Evolutionary conservation across 1,140 invertebrate genomes (phyloP).

Genomic region (Sycophaga agraensis): DNA sequence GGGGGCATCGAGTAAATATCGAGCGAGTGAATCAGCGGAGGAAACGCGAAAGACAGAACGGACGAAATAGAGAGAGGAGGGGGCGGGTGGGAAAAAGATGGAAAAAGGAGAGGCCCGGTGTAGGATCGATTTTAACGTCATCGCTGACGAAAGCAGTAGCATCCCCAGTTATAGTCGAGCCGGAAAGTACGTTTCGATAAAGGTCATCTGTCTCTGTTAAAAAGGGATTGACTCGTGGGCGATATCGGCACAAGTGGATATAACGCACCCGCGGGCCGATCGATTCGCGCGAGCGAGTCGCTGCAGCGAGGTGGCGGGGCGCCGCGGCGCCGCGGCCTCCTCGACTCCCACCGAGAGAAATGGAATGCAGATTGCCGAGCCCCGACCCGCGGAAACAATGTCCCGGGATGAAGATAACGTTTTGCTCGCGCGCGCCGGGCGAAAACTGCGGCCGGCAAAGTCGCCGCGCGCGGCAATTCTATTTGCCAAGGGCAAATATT

Average conservation of each 20-base stretch:
- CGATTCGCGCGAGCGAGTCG: constrained; percentile 30
- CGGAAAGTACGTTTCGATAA: constrained; percentile 26
- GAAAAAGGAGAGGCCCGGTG: not conserved
- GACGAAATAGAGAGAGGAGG: not conserved
- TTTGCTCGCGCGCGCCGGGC: constrained; percentile 32
- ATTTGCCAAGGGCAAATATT: not conserved
- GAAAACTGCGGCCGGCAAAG: not conserved
- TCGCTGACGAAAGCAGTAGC: constrained; percentile 25
- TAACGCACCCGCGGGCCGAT: constrained; percentile 35
- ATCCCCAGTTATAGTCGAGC: constrained; percentile 23
- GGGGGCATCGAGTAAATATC: not conserved
- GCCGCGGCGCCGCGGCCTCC: not conserved
- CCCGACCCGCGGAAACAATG: constrained; percentile 30
- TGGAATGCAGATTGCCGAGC: constrained; percentile 3
- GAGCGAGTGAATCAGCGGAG: not conserved
- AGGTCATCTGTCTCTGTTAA: constrained; percentile 47
- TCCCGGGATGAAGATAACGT: constrained; percentile 41
- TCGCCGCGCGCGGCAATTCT: not conserved
- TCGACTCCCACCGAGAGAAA: too few species aligned
- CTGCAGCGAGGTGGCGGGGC: not conserved
- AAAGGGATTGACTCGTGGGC: constrained; percentile 41
- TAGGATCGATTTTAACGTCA: constrained; percentile 21
- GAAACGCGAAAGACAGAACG: not conserved
- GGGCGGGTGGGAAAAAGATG: not conserved
- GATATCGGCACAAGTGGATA: constrained; percentile 34